Base-by-base conservation (phyloP, 2,888 invertebrate species). In the Drosophila seclusa region DNA sequence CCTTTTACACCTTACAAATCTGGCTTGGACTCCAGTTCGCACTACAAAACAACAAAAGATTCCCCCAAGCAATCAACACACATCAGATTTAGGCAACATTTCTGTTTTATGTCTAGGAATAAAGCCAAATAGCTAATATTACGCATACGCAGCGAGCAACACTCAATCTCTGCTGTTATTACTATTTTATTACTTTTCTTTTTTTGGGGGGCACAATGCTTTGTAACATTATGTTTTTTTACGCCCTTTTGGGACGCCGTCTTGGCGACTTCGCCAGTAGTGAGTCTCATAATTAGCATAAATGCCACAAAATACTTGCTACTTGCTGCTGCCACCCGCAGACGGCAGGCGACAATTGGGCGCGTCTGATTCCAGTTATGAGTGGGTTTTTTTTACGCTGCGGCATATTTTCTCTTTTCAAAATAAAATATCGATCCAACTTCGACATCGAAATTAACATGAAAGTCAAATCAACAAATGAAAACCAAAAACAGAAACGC, bases 381-480 rank as follows among this genome's bases (percentile, higher is more conserved):
- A 74, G 70, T 67, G 54, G 52, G 53, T 62, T 62, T 24, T 21
- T 45, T 24, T 45, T 64, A 42, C 48, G 5, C 4, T 18, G 55
- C 29, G 50, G 57, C 57, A 67, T 58, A 42, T 60, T 54, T 68
- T 69, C 34, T 27, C 48, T 38, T 66, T 67, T 60, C 29, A 58
- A 61, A 52, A 48, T n/a, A 27, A 53, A 55, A 58, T 81, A 87
- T 87, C 82, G 87, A 89, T 82, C 73, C 82, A 79, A 60, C 73
- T 69, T 78, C 24, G 55, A 62, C 68, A 78, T 84, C 60, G 65
- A 57, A 89, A 87, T 89, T 80, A 87, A 87, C 80, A 87, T 89
- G 76, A 69, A 75, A 87, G 81, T 83, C 86, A 73, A 87, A 87
- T 87, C 83, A 83, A 80, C 73, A 78, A 85, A 80, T 78, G 64